phyloP scores from a whole-genome alignment of 2,888 invertebrate genomes.

The Brachylomia viminalis region DNA sequence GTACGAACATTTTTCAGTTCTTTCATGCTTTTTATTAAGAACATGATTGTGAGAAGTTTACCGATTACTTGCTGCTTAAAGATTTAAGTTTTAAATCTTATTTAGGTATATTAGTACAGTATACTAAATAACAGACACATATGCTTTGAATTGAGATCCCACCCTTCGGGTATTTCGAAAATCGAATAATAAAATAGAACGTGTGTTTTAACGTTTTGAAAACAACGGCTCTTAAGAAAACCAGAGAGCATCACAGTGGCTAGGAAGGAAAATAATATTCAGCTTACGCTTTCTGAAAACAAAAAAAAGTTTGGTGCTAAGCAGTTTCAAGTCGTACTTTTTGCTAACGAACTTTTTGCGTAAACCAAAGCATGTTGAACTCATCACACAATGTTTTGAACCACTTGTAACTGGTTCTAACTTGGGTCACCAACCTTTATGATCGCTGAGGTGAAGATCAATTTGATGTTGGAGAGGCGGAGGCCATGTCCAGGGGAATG shows the following conservation, averaged over 20 bases:
- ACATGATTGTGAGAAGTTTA: not conserved
- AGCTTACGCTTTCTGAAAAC: not conserved
- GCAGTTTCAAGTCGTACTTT: constrained; percentile 38
- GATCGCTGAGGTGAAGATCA: constrained; percentile 11
- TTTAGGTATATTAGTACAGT: too few species aligned
- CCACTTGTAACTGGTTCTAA: constrained; percentile 46
- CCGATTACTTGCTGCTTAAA: not conserved
- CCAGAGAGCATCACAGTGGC: not conserved
- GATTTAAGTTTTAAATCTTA: too few species aligned
- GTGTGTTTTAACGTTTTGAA: constrained; percentile 5
- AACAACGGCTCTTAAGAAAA: constrained; percentile 22
- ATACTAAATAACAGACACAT: too few species aligned
- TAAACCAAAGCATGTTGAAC: constrained; percentile 56
- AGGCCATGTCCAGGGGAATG: constrained; percentile 14
- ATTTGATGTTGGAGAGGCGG: not conserved
- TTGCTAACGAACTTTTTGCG: constrained; percentile 48
- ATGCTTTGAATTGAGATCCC: not conserved
- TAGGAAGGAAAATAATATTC: constrained; percentile 7
- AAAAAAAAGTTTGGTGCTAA: constrained; percentile 28
- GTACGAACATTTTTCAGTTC: not conserved
- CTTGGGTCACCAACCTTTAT: constrained; percentile 49
- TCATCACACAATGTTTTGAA: constrained; percentile 43
- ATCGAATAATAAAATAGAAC: constrained; percentile 29
- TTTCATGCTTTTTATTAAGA: constrained; percentile 8
- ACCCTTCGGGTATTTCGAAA: constrained; percentile 2